Evolutionary conservation across 1,140 invertebrate species (phyloP).

Genomic region (Leptopilina clavipes): DNA sequence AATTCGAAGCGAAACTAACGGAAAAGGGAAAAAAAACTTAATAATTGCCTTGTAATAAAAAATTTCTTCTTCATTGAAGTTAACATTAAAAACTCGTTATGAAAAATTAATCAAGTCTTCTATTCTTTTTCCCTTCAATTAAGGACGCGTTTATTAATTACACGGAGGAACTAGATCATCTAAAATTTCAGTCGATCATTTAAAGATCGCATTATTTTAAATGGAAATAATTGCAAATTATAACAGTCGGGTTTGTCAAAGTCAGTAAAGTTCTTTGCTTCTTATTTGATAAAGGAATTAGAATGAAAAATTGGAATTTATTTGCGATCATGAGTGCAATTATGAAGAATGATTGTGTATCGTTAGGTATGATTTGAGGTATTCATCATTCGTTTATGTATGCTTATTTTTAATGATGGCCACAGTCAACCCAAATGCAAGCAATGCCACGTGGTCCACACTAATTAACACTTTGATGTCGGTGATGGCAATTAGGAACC

Average conservation of each 20-base stretch:
- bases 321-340: not conserved
- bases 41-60: slow-evolving; percentile 8
- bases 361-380: not conserved
- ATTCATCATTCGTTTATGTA: slow-evolving; percentile 1
- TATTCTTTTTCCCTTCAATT: not conserved
- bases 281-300: too few species aligned
- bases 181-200: too few species aligned
- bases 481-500: slow-evolving; percentile 28
- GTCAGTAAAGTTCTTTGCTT: too few species aligned
- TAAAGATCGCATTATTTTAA: too few species aligned
- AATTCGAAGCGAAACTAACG: slow-evolving; percentile 10
- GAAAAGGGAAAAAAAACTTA: not conserved
- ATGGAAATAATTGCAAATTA: too few species aligned
- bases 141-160: not conserved
- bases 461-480: slow-evolving; percentile 33
- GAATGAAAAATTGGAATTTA: too few species aligned
- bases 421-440: not conserved
- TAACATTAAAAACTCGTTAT: not conserved
- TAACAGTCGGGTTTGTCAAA: too few species aligned
- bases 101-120: not conserved
- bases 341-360: not conserved
- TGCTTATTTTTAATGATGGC: not conserved
- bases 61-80: not conserved
- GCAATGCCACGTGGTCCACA: not conserved
- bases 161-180: too few species aligned